Evolutionary conservation across 2,888 invertebrate species (phyloP), one percentile per base, ranked within the genome.

Genomic region (Hypsopygia costalis): DNA sequence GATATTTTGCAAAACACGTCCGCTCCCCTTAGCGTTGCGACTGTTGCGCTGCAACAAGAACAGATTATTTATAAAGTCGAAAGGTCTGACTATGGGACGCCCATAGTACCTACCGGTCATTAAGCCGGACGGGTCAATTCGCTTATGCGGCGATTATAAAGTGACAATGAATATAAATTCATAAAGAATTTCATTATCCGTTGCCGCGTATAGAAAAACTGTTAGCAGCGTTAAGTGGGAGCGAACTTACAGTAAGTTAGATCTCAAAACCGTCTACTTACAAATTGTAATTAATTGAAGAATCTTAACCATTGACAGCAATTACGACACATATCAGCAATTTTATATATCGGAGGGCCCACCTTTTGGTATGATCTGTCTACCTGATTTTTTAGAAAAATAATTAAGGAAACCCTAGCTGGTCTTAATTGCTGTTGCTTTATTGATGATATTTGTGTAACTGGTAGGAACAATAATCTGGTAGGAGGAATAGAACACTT

Each of bases 141-240:
- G 51, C 0, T 51, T 62, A 0, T 59, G 58, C 16, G 55, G 58
- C 0, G 52, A 55, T 28, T 55, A 55, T 11, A 54, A 56, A 28
- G 28, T 49, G 0, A 64, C 58, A 0, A 51, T 62, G 11, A 62
- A 63, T 34, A 40, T n/a, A 40, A 0, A 51, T 49, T 28, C 38
- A 61, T 25, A 56, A 55, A 36, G 27, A 42, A 0, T 48, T 52
- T 8, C 36, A 25, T 11, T 56, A 58, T 34, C 58, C 56, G 0
- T 27, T 61, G 0, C 64, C 59, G 0, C 49, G 54, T 0, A 55
- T 57, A 6, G 57, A 59, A 3, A 52, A 61, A 4, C 25, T 63
- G 4, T 58, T 57, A 43, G 40, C 56, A 39, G n/a, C n/a, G n/a
- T n/a, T n/a, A n/a, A n/a, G n/a, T n/a, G n/a, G n/a, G n/a, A n/a